phyloP scores from a whole-genome alignment of 2,797 vertebrate species.

The Halcyon badia region DNA sequence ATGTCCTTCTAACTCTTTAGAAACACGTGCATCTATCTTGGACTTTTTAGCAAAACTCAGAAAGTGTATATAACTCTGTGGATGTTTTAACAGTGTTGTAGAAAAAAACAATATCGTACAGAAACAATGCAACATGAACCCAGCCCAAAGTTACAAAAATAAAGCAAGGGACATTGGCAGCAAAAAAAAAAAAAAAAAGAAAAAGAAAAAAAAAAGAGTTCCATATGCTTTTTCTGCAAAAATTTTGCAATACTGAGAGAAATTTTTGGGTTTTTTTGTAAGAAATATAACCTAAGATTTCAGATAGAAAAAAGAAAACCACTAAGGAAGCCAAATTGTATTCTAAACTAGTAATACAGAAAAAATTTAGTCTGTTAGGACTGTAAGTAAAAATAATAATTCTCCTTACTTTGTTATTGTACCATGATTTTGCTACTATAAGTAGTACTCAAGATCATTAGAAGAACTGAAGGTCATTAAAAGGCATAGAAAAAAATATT shows the following conservation, averaged over 20 bases:
- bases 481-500: background rate
- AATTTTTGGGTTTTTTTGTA: background rate
- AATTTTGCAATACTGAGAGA: background rate
- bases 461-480: background rate
- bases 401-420: background rate
- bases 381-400: background rate
- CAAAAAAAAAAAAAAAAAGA: background rate
- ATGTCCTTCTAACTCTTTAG: background rate
- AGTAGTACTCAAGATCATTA: background rate
- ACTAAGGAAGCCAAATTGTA: background rate
- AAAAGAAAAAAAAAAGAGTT: background rate
- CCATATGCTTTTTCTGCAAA: background rate
- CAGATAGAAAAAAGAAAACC: background rate
- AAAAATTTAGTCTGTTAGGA: background rate
- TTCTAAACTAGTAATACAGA: background rate
- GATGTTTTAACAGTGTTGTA: background rate
- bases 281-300: background rate
- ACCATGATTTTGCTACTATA: background rate
- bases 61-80: background rate
- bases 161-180: background rate
- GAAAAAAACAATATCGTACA: background rate
- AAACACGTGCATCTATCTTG: accelerated
- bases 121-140: background rate
- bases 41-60: background rate
- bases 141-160: background rate